Evolutionary conservation across 1,140 invertebrate species (phyloP), one percentile per base, ranked within the genome.

Genomic region (Macrobrachium rosenbergii): DNA sequence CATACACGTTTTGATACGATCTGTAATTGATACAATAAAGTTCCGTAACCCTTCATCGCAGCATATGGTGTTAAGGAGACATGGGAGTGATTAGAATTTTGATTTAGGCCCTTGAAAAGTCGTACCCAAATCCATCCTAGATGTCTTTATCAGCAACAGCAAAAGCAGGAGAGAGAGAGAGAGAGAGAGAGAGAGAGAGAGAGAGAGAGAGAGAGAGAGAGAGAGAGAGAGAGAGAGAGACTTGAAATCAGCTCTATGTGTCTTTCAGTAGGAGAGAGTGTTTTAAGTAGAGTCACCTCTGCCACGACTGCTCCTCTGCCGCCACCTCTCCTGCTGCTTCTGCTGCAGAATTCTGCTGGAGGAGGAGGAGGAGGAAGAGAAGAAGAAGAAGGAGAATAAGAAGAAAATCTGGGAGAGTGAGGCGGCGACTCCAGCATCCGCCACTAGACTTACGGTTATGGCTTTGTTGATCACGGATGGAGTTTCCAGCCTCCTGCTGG

Each of bases 401-500:
- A 77, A 83, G 73, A 77, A 83, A 83, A 83, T 77, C 73, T 64
- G 23, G 82, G 73, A 83, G 72, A 37, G 21, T 76, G 28, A 37
- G 28, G 28, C 28, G 60, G 82, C 82, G 82, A 77, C 64, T 63
- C 52, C 67, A 75, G 82, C 82, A 83, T 83, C 82, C 82, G 72
- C 82, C 73, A 23, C 72, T 45, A 83, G 73, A 83, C 45, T 83
- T 83, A 83, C 73, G 82, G 59, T 83, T 77, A 83, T 83, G 59
- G 82, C 59, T 83, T 83, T 83, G 82, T 83, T 83, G 82, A 83
- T 83, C 82, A 83, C 82, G 82, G 82, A n/a, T 63, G 59, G 82
- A 83, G 82, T 72, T 77, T 37, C 82, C 72, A 23, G 37, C 76
- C 78, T 7, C 59, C 21, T 62, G 59, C 78, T 80, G 78, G 60